Base-by-base conservation (phyloP, 2,888 invertebrate genomes). In the Acanthoscelides obtectus region DNA sequence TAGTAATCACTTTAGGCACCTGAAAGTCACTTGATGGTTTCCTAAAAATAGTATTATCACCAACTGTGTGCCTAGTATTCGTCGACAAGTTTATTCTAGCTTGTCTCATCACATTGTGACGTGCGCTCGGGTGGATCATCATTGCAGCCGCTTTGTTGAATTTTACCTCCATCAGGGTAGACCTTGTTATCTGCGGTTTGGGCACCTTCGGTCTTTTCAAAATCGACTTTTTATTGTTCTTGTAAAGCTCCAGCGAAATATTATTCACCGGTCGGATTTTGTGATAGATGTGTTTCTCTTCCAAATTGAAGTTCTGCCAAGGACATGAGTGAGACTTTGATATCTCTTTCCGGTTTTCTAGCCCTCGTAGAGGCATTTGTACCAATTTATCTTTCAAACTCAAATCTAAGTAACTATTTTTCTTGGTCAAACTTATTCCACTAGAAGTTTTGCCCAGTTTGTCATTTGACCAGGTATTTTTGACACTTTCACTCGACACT, bases 241-340 rank as follows among this genome's bases (percentile, higher is more conserved):
- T 69, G 6, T 72, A 20, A 19, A 73, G 66, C 22, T 75, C 71
- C 1, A 69, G 12, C 2, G 70, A 66, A n/a, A 75, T 20, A 63
- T 68, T 74, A 22, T 72, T 66, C 8, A 73, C 71, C 2, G 70
- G 64, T 65, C 45, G 71, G 2, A 69, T 63, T 20, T 63, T 45
- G 2, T 71, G 69, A 65, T 68, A 22, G 5, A 45, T 45, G 22
- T 67, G 12, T 5, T 64, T 65, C 12, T 69, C 70, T 21, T 70
- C 27, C 12, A 75, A 72, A 67, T 78, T 77, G 70, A 73, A 76
- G 66, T 78, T 78, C 68, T 78, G 78, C 78, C 78, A 78, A 8
- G 78, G 78, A 68, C 74, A 78, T 2, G 73, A 68, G 27, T 73
- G 20, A 22, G 74, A 75, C 22, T 68, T 66, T 8, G 70, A 69